These are phyloP conservation scores for Dascillus cervinus DNA, from an alignment of 2,888 invertebrate species.

Conservation along the genomic window DNA sequence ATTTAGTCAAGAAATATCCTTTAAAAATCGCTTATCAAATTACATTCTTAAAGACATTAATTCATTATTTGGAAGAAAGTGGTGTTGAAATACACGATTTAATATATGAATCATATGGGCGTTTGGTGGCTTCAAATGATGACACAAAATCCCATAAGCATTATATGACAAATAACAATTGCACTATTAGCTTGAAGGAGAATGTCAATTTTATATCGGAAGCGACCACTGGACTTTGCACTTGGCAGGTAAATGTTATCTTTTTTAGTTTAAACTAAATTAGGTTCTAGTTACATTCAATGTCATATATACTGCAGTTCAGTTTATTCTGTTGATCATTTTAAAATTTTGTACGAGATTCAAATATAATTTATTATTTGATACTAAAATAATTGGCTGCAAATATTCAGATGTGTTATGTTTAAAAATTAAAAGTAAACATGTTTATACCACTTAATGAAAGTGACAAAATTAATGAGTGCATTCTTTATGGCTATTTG, in stretches of 20 bases:
- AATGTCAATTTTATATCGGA: slow-evolving; percentile 63
- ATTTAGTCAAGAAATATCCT: slow-evolving; percentile 52
- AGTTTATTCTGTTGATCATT: no score
- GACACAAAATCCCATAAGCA: slow-evolving; percentile 53
- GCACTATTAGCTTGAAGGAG: slow-evolving; percentile 57
- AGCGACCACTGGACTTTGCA: slow-evolving; percentile 73
- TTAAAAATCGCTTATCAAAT: slow-evolving; percentile 54
- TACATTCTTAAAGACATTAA: slow-evolving; percentile 57
- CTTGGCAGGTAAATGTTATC: slow-evolving; percentile 63
- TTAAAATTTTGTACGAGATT: no score
- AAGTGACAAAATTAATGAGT: no score
- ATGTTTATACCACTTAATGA: no score
- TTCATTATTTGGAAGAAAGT: slow-evolving; percentile 49
- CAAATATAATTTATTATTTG: slow-evolving; percentile 6
- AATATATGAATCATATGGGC: slow-evolving; percentile 54
- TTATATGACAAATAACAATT: slow-evolving; percentile 45
- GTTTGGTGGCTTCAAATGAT: slow-evolving; percentile 41
- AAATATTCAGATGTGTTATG: no score
- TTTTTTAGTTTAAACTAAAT: no score
- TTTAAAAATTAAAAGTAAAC: no score
- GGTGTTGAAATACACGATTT: slow-evolving; percentile 55
- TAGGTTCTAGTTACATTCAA: no score
- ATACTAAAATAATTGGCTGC: no score
- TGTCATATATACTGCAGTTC: no score
- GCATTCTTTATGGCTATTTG: no score